A percentile compares a stretch with the other conserved stretches of the same genome.
Conservation (phyloP, 2,113 vertebrate genomes). For the Columbina picui region DNA sequence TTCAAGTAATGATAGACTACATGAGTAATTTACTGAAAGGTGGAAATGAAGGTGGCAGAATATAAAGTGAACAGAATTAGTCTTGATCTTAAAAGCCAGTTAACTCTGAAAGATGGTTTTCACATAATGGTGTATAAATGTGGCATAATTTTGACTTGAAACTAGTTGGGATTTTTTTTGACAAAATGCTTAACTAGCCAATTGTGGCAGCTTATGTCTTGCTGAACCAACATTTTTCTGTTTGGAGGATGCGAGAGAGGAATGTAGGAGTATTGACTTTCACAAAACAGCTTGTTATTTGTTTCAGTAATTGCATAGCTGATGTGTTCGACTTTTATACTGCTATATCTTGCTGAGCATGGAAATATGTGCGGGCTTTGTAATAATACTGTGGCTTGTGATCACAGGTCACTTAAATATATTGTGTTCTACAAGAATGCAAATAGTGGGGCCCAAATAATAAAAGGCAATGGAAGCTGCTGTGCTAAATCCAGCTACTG, state of each 20-base stretch:
- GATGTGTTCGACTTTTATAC: background rate
- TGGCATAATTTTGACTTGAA: background rate
- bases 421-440: background rate
- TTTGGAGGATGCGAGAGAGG: conserved; percentile 23
- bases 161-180: background rate
- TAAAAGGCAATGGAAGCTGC: background rate
- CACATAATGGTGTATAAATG: background rate
- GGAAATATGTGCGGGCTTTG: background rate
- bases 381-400: background rate
- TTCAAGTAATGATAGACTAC: background rate
- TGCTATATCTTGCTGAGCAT: background rate
- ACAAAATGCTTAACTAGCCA: background rate
- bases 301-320: conserved; percentile 3
- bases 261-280: conserved; percentile 58
- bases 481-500: background rate
- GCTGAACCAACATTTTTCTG: conserved; percentile 50
- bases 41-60: background rate
- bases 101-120: background rate
- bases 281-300: conserved; percentile 16
- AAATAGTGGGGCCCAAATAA: background rate
- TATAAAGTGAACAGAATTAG: background rate
- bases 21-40: background rate
- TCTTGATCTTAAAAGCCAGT: background rate
- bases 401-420: background rate
- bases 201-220: background rate